These are phyloP conservation scores for Thereva unica DNA, from an alignment of 2,888 invertebrate species.

Conservation along the genomic window DNA sequence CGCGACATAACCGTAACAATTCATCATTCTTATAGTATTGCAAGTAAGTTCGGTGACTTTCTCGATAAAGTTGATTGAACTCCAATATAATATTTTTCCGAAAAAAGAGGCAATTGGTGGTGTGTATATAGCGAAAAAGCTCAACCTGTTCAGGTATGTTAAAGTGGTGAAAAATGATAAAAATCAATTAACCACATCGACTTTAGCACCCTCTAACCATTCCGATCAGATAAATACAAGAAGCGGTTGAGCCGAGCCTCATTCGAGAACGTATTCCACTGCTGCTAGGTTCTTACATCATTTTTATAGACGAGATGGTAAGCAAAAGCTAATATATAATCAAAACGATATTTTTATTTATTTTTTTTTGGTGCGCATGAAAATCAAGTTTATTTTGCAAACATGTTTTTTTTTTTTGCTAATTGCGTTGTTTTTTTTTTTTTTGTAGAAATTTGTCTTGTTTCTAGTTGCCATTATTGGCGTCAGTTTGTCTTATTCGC, in stretches of 20 bases:
- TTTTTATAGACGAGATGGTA: slow-evolving; percentile 17
- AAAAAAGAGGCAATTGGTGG: too few species aligned
- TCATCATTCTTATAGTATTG: too few species aligned
- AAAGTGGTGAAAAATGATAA: too few species aligned
- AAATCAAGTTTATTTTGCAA: slow-evolving; percentile 4
- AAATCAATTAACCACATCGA: too few species aligned
- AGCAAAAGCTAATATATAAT: neutral
- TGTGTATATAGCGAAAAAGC: too few species aligned
- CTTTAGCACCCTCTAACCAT: neutral
- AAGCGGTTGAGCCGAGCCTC: slow-evolving; percentile 12
- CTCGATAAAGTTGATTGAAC: too few species aligned
- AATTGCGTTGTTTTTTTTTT: slow-evolving; percentile 16
- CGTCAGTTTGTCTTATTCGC: slow-evolving; percentile 8
- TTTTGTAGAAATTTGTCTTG: slow-evolving; percentile 23
- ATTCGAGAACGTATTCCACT: slow-evolving; percentile 11
- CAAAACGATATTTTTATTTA: too few species aligned
- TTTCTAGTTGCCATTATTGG: slow-evolving; percentile 21
- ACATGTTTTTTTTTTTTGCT: slow-evolving; percentile 2
- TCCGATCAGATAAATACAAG: slow-evolving; percentile 25
- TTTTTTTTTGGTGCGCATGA: too few species aligned
- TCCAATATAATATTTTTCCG: too few species aligned
- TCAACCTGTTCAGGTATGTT: too few species aligned
- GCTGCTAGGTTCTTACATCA: slow-evolving; percentile 9
- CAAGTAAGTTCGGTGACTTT: too few species aligned
- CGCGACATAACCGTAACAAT: too few species aligned